Evolutionary conservation across 37 sponge, comb jelly and placozoan species (phyloP), one percentile per base, ranked within the genome.

Genomic region (Cladorhizidae sp.): DNA sequence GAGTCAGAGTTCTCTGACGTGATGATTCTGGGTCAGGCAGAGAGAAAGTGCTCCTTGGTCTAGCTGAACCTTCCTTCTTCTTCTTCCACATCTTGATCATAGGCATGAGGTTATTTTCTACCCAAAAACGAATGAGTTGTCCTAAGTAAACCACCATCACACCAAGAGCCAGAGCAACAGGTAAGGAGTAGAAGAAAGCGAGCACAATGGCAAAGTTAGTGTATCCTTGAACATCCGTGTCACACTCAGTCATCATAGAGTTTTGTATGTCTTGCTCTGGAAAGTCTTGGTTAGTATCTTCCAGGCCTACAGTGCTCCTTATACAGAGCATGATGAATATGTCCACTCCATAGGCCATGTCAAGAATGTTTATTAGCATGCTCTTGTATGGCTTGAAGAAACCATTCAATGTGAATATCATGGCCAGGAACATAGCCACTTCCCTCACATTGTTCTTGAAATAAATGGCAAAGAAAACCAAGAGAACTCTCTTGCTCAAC

Each of bases 161-260:
- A 36, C 28, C 26, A 8, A 88, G 37, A 21, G 86, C 20, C 67
- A 92, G 36, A 20, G 65, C 33, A 18, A 84, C 42, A 64, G 88
- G 86, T 32, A 88, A 49, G 59, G 81, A 92, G 71, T 81, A 88
- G 62, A 92, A 84, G 17, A 63, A 73, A 8, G 63, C 22, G 0
- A 88, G 67, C 1, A 87, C 17, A 38, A 35, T 32, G 2, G 31
- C 37, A 54, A 74, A 74, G 31, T 2, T 6, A 54, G 74, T 55
- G 33, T 45, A 23, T n/a, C 56, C 56, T 26, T 21, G 17, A 54
- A 55, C 35, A 29, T 51, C 54, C 1, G 39, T 20, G 23, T 8
- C 23, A 20, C 36, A 20, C 28, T 50, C 15, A 2, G 1, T 3
- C 1, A 5, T n/a, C 2, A 29, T 37, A n/a, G 17, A 3, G 41